A percentile compares a stretch with the other conserved stretches of the same genome.
Conservation (phyloP, 2,113 vertebrate genomes). For the Charadrius vociferus region DNA sequence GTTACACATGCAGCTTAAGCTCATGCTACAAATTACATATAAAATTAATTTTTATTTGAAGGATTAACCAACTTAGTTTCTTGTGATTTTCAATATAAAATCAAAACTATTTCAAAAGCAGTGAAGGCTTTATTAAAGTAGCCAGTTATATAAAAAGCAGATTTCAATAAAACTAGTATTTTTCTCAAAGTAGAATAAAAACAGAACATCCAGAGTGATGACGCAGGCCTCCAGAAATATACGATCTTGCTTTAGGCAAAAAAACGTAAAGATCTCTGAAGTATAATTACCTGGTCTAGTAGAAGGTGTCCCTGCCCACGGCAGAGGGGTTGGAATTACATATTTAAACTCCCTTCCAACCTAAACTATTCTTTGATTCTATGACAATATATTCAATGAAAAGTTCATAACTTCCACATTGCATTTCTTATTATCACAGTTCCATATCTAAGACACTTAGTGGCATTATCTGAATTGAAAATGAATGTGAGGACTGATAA, state of each 20-base stretch:
- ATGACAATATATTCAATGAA: background rate
- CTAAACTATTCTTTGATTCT: too few relatives aligned
- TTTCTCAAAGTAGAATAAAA: background rate
- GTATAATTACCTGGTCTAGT: background rate
- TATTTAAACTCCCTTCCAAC: too few relatives aligned
- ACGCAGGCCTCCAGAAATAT: background rate
- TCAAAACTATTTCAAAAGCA: background rate
- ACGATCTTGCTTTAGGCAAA: background rate
- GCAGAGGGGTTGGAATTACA: too few relatives aligned
- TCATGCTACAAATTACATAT: background rate
- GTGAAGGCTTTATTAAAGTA: background rate
- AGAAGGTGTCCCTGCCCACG: too few relatives aligned
- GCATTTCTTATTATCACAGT: background rate
- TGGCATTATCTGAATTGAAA: conserved; percentile 10
- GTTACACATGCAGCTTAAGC: background rate
- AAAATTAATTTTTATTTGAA: background rate
- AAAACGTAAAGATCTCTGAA: background rate
- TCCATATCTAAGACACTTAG: background rate
- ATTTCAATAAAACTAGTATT: background rate
- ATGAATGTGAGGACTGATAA: background rate
- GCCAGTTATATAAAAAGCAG: background rate
- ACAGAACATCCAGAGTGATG: background rate
- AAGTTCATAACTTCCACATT: background rate
- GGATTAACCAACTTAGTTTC: background rate
- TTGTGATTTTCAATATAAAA: background rate